Base-by-base conservation (phyloP, 2,888 invertebrate species). In the Ptychoptera albimana region DNA sequence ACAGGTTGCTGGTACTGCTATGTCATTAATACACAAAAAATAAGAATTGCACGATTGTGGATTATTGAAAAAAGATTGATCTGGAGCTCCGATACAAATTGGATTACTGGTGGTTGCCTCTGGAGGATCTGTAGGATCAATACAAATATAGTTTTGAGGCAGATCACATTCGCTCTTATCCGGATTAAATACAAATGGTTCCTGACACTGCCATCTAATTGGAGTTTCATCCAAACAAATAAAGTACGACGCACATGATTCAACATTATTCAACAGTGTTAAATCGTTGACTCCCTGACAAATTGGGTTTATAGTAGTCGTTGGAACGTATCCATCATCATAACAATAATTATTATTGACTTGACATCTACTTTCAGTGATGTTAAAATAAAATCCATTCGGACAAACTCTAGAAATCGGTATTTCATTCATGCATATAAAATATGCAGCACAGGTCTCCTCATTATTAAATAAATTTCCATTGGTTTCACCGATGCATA, bases 221-320 rank as follows among this genome's bases (percentile, higher is more conserved):
- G 45, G 38, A 16, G n/a, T 12, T 34, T 44, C 48, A 7, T 38
- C 9, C 13, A 36, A 37, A 13, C 48, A 48, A 23, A 48, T 39
- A 42, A 34, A 48, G 14, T 44, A 48, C n/a, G 39, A 23, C 12
- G 15, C 39, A 39, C 39, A 39, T 7, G 23, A 23, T 12, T n/a
- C 13, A 16, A 9, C 29, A 39, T 39, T 29, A 12, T 39, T 29
- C n/a, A 39, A 12, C 23, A 39, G n/a, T 16, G 29, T 8, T 9
- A 23, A n/a, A n/a, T 39, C 39, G 1, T 8, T 7, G n/a, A n/a
- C 13, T 5, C 39, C 39, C 8, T 16, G 15, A 8, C 39, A 39
- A 23, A 23, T 23, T 3, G 23, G 23, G 7, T 23, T 23, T 7
- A 23, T 23, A 5, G 23, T 23, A 7, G 23, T 23, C 7, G 23